These are phyloP conservation scores for Urocitellus parryii DNA, from an alignment of 2,113 vertebrate genomes.

Conservation along the genomic window DNA sequence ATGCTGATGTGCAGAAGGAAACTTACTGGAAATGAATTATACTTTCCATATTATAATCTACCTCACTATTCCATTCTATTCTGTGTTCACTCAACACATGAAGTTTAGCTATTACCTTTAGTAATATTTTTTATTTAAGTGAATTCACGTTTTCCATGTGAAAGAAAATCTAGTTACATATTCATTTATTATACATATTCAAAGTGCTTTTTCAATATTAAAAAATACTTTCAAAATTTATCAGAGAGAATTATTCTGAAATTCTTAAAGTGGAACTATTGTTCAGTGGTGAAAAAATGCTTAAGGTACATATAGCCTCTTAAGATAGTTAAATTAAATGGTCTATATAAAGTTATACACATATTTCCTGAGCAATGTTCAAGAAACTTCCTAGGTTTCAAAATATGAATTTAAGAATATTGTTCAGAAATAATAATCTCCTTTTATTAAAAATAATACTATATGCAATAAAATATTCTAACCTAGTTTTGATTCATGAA, in stretches of 20 bases:
- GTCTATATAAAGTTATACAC: too few species aligned
- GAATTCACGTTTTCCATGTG: not conserved
- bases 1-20: not conserved
- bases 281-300: not conserved
- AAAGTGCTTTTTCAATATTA: not conserved
- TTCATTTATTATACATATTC: not conserved
- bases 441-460: not conserved
- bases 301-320: not conserved
- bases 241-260: not conserved
- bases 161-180: not conserved
- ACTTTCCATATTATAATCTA: not conserved
- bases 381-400: not conserved
- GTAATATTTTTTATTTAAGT: not conserved
- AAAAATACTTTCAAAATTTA: constrained; percentile 6
- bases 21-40: not conserved
- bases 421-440: constrained; percentile 7
- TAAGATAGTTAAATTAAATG: too few species aligned
- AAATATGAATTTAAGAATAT: constrained; percentile 8
- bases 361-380: too few species aligned
- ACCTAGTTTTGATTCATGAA: not conserved
- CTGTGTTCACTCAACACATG: not conserved
- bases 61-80: not conserved
- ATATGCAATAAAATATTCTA: not conserved
- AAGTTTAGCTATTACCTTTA: not conserved
- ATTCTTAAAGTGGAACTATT: constrained; percentile 24